A percentile compares a stretch with the other conserved stretches of the same genome.
These are phyloP conservation scores for Trididemnum miniatum DNA, from an alignment of 23 tunicate species.

Conservation along the genomic window DNA sequence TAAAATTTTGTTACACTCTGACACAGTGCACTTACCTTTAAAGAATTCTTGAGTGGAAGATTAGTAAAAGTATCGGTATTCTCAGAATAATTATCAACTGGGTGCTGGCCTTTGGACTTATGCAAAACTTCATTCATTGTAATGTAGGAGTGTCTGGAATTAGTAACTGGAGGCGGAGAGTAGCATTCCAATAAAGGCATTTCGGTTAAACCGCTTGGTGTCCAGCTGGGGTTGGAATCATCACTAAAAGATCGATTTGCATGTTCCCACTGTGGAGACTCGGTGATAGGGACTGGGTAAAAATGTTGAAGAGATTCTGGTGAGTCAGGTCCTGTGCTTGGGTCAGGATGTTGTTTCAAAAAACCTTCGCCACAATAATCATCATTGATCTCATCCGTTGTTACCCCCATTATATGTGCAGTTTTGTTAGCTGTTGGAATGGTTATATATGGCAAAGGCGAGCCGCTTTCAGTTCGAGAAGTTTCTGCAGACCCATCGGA, in stretches of 20 bases:
- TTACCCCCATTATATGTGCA: background rate
- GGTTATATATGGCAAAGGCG: background rate
- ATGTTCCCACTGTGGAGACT: background rate
- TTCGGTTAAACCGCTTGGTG: background rate
- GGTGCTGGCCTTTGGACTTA: no score
- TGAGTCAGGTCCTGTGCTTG: background rate
- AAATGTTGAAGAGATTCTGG: background rate
- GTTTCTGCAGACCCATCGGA: background rate
- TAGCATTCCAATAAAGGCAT: conserved; percentile 14
- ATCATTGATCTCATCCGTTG: background rate
- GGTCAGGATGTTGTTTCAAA: background rate
- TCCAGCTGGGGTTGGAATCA: background rate
- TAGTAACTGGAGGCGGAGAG: background rate
- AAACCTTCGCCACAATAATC: background rate
- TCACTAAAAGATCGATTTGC: background rate
- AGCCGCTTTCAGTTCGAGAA: background rate
- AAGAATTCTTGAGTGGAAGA: no score
- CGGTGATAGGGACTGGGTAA: background rate
- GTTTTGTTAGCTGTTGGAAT: background rate
- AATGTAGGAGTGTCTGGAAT: background rate
- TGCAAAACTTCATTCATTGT: conserved; percentile 6
- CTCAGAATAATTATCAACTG: no score
- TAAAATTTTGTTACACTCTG: no score
- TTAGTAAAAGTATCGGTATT: no score
- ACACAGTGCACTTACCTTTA: no score